phyloP scores from a whole-genome alignment of 2,113 vertebrate genomes.

The Octodon degus region DNA sequence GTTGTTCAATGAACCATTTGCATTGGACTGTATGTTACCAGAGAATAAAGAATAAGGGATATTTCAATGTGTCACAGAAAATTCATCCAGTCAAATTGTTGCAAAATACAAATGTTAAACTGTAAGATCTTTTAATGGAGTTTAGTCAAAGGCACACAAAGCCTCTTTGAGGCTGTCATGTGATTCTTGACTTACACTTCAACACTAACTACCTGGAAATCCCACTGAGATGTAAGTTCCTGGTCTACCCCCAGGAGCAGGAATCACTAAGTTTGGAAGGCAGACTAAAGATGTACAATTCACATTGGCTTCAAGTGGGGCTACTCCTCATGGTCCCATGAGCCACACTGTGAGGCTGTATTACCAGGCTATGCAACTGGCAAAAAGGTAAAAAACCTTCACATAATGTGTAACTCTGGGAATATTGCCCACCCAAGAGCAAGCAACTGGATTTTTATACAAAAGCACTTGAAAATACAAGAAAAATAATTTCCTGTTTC shows the following conservation, averaged over 20 bases:
- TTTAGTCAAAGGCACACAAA: not conserved
- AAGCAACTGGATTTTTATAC: not conserved
- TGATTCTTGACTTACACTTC: not conserved
- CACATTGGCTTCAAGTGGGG: not conserved
- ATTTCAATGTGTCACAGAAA: not conserved
- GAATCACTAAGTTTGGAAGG: not conserved
- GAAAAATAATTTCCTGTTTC: not conserved
- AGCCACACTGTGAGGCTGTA: not conserved
- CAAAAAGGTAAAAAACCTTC: not conserved
- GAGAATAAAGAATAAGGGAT: not conserved
- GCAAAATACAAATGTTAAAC: not conserved
- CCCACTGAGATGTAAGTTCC: not conserved
- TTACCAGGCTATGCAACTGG: not conserved
- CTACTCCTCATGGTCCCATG: not conserved
- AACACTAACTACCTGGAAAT: not conserved
- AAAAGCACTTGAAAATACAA: not conserved
- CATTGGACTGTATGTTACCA: not conserved
- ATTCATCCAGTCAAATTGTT: not conserved
- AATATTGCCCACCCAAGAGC: not conserved
- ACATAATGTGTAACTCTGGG: not conserved
- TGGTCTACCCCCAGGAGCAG: fast-evolving
- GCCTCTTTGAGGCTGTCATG: not conserved
- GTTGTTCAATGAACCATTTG: not conserved
- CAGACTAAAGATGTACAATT: not conserved
- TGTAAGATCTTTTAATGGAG: too few species aligned